Conservation (phyloP, 2,113 vertebrate genomes). For the Emberiza fucata region DNA sequence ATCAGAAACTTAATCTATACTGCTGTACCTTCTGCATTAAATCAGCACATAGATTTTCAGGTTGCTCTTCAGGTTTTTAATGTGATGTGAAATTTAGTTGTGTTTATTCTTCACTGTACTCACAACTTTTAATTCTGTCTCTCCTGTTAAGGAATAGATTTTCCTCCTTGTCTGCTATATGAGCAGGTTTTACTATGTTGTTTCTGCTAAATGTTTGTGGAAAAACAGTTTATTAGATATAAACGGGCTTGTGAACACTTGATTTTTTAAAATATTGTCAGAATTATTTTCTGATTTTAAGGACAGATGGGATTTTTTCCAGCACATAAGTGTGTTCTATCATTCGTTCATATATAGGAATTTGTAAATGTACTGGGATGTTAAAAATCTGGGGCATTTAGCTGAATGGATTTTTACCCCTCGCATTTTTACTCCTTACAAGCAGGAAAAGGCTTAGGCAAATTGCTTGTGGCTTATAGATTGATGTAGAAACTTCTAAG, state of each 20-base stretch:
- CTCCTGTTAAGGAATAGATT: not conserved
- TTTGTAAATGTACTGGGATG: not conserved
- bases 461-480: not conserved
- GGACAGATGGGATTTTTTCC: not conserved
- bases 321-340: not conserved
- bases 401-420: not conserved
- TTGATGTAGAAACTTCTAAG: not conserved
- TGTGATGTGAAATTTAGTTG: not conserved
- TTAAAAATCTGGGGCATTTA: not conserved
- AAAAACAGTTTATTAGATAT: not conserved
- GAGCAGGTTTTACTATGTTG: not conserved
- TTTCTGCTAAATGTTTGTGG: not conserved
- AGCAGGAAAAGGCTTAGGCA: not conserved
- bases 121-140: not conserved
- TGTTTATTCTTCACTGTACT: not conserved
- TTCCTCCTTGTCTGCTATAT: not conserved
- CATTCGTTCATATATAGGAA: not conserved
- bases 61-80: not conserved
- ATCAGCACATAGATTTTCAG: not conserved
- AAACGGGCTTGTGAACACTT: not conserved
- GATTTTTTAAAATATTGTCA: not conserved
- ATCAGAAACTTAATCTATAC: not conserved
- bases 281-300: not conserved
- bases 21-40: not conserved
- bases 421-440: not conserved